Conservation (phyloP, 2,113 vertebrate genomes). For the Gymnocephalus cernua region DNA sequence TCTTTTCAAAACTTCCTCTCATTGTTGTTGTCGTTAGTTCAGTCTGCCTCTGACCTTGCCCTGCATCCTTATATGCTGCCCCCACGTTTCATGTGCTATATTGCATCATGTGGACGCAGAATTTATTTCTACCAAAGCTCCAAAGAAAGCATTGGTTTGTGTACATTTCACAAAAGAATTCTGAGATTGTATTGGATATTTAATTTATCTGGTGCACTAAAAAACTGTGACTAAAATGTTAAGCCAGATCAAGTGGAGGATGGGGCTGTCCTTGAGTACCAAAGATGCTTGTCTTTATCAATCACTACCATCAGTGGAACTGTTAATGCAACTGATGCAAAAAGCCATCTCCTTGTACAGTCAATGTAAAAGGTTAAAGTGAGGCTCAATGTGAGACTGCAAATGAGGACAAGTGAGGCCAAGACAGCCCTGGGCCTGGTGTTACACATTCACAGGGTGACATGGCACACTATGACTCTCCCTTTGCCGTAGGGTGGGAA, state of each 20-base stretch:
- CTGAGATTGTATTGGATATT: neutral
- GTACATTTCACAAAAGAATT: neutral
- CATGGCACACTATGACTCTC: conserved; percentile 80
- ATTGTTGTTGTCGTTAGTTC: neutral
- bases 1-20: neutral
- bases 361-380: conserved; percentile 69
- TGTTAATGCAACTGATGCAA: conserved; percentile 54
- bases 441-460: conserved; percentile 81
- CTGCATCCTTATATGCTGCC: neutral
- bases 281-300: conserved; percentile 61
- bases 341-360: conserved; percentile 51
- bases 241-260: conserved; percentile 25
- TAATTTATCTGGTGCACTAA: conserved; percentile 6
- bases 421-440: conserved; percentile 69
- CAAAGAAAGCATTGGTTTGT: neutral
- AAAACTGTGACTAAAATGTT: conserved; percentile 28
- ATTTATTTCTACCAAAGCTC: neutral
- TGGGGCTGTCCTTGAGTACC: conserved; percentile 44
- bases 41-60: neutral
- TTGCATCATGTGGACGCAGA: neutral
- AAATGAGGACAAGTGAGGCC: conserved; percentile 77
- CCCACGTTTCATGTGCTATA: neutral
- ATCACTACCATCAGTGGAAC: conserved; percentile 46
- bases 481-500: conserved; percentile 70
- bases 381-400: conserved; percentile 70